Base-by-base conservation (phyloP, 2,888 invertebrate genomes). In the Drosophila emarginata region DNA sequence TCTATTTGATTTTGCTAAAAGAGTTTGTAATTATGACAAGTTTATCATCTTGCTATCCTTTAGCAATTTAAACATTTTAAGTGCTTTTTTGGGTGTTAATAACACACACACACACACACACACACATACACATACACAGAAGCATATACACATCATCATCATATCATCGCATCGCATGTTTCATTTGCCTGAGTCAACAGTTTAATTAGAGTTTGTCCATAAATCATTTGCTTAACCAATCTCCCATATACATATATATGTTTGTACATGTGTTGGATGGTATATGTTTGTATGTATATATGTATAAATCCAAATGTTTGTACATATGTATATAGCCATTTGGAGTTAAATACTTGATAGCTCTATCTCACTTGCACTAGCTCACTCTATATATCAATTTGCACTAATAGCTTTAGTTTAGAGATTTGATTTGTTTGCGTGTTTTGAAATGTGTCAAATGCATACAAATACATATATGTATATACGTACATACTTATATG, bases 101-200 rank as follows among this genome's bases (percentile, higher is more conserved):
- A 79, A 82, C 83, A 79, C 80, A 80, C 78, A 45, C 45, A 45
- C 12, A 45, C 45, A 45, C 18, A 45, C 5, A 18, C 75, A 63
- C 50, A 50, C 23, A 40, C 40, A 23, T n/a, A n/a, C n/a, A n/a
- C n/a, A n/a, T n/a, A n/a, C n/a, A 39, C 39, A 39, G 15, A 40
- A 4, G 15, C 9, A 18, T 15, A 15, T 15, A 18, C 4, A 45
- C 18, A 18, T 45, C 45, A 45, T 45, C 45, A 21, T 45, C 45
- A 45, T 45, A 45, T 45, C 45, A 45, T 45, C 45, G 45, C 74
- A 82, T 74, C 76, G 83, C 80, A 83, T 83, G 80, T 83, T 80
- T 80, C 83, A 80, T 83, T 80, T 80, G 80, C 84, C 80, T 78
- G 76, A 83, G 80, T 83, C 80, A 80, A 80, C 80, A 80, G 80